Evolutionary conservation across 2,797 vertebrate genomes (phyloP), one percentile per base, ranked within the genome.

Genomic region (Microctenopoma lineatum): DNA sequence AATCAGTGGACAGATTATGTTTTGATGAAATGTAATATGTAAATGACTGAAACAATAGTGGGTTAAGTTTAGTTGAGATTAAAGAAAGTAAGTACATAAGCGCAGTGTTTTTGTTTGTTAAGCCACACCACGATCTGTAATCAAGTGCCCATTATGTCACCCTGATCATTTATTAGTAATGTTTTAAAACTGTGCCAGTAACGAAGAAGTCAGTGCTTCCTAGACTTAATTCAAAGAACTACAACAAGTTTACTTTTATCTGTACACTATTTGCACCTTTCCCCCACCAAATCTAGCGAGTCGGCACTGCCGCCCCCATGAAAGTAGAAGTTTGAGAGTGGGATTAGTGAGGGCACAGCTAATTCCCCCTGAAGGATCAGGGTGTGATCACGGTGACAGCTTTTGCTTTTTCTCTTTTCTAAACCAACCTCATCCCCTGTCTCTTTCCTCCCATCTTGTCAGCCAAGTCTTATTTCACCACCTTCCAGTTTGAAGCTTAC

Each of bases 271-370:
- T 44, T 73, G 41, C 47, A 55, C 29, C 6, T 55, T 36, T 21
- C 13, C 13, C 6, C 32, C n/a, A 39, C 41, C 32, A 8, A 5
- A 45, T n/a, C 1, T 6, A 29, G 34, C 29, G 14, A 2, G 9
- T 44, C 42, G 53, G 11, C 2, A 41, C 39, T 27, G 27, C 18
- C 0, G 29, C 25, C 34, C 39, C 27, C 67, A 41, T 48, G 47
- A 46, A 48, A 60, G 59, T 18, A 38, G 52, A 21, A 13, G 12
- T 61, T 44, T 63, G 34, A 73, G 16, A 62, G 38, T 13, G 3
- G 59, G 61, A 73, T 80, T 75, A 73, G 44, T 13, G 45, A 32
- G 61, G 66, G 55, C 48, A 59, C 58, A 15, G 3, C 48, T 69
- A 45, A 82, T 61, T 59, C 61, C 75, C 50, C 32, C 12, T 0